phyloP scores from a whole-genome alignment of 1,140 invertebrate genomes.

The Conus ventricosus region DNA sequence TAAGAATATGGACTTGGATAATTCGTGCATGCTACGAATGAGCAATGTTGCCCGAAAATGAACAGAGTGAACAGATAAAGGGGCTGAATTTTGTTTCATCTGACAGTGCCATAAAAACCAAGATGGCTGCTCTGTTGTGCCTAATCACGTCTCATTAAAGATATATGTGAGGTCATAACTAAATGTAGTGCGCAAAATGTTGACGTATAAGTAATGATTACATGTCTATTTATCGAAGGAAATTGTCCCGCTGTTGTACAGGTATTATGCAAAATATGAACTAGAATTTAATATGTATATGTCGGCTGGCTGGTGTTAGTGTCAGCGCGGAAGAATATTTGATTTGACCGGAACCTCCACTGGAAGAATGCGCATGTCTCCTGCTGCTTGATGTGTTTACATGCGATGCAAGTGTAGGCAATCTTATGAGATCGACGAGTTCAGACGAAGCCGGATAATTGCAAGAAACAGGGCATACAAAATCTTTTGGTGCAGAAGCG shows the following conservation, averaged over 20 bases:
- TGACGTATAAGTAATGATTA: neutral
- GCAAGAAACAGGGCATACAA: neutral
- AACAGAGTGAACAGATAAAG: conserved; percentile 38
- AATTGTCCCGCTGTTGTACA: neutral
- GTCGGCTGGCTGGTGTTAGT: neutral
- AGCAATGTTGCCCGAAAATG: conserved; percentile 48
- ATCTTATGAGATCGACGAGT: neutral
- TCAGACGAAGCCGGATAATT: conserved; percentile 1
- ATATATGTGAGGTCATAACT: conserved; percentile 34
- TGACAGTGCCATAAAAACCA: conserved; percentile 54
- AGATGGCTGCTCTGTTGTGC: conserved; percentile 42
- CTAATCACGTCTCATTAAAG: conserved; percentile 35
- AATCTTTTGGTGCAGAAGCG: neutral
- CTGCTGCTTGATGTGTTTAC: conserved; percentile 29
- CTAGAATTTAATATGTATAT: neutral
- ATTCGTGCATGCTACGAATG: conserved; percentile 86
- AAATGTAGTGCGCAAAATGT: conserved; percentile 23
- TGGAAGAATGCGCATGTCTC: conserved; percentile 32
- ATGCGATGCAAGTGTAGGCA: conserved; percentile 4
- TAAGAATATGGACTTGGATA: conserved; percentile 88
- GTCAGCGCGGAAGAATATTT: conserved; percentile 27
- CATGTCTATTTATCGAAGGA: no score
- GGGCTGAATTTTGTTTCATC: conserved; percentile 51
- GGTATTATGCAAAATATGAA: neutral
- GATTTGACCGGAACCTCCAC: conserved; percentile 21